Evolutionary conservation across 2,113 vertebrate genomes (phyloP).

Genomic region (Hymenochirus boettgeri): DNA sequence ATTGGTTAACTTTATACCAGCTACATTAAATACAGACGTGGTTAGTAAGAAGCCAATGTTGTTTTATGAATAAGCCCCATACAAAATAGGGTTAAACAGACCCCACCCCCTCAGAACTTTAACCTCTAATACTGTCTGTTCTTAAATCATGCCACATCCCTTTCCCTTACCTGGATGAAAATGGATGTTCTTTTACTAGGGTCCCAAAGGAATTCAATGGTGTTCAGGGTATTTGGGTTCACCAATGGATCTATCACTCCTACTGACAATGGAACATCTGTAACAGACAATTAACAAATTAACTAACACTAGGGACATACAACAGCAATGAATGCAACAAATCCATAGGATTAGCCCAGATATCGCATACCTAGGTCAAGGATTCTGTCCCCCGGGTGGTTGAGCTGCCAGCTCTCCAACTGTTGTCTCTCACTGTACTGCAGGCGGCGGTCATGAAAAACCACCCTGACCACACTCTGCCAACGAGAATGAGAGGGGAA

Average conservation of each 20-base stretch:
- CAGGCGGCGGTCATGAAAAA: conserved; percentile 45
- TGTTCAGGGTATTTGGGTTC: conserved; percentile 50
- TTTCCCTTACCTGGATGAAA: conserved; percentile 50
- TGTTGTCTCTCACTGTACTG: conserved; percentile 53
- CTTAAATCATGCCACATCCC: too few species aligned
- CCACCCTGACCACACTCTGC: conserved; percentile 35
- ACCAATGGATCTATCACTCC: conserved; percentile 49
- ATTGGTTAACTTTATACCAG: too few species aligned
- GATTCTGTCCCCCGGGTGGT: conserved; percentile 47
- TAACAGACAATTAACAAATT: background rate
- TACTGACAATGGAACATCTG: conserved; percentile 54
- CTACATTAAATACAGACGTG: too few species aligned
- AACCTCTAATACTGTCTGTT: too few species aligned
- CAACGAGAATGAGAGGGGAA: background rate
- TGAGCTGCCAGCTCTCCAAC: conserved; percentile 52
- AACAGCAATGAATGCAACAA: background rate
- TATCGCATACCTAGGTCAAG: conserved; percentile 49
- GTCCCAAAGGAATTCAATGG: conserved; percentile 54
- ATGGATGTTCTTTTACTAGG: conserved; percentile 46
- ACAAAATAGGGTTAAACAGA: too few species aligned
- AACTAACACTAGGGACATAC: background rate
- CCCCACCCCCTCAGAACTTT: too few species aligned
- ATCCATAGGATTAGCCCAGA: background rate
- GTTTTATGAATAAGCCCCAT: too few species aligned
- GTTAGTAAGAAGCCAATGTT: too few species aligned